Percentiles rank a stretch among this genome's conserved stretches.
These are phyloP conservation scores for Aradophagus sp. DNA, from an alignment of 1,140 invertebrate species.

Conservation along the genomic window DNA sequence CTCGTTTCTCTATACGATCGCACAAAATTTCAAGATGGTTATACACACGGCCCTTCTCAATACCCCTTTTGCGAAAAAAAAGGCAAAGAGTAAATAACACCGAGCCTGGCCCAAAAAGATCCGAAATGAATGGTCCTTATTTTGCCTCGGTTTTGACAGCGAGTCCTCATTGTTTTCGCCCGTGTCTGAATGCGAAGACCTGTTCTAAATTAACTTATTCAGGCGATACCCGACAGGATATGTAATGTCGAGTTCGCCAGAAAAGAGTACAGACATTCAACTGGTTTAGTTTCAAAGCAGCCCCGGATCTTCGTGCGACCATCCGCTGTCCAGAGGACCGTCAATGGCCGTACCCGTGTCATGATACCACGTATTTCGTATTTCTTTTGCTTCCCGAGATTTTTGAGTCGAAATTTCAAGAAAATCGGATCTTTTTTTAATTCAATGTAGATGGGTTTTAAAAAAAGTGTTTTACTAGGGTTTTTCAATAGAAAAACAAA, in stretches of 20 bases:
- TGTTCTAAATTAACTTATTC: constrained; percentile 74
- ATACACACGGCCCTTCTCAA: constrained; percentile 19
- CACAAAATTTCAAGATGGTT: constrained; percentile 24
- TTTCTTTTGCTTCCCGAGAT: constrained; percentile 7
- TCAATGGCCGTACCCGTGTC: constrained; percentile 36
- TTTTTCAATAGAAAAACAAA: too few relatives aligned
- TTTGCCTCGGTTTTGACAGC: constrained; percentile 70
- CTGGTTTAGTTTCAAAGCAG: constrained; percentile 59
- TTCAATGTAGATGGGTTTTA: too few relatives aligned
- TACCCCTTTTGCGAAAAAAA: constrained; percentile 38
- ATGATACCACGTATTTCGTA: constrained; percentile 50
- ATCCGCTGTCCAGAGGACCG: constrained; percentile 55
- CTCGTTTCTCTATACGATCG: constrained; percentile 31
- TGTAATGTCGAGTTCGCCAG: constrained; percentile 63
- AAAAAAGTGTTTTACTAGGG: too few relatives aligned
- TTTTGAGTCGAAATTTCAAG: too few relatives aligned
- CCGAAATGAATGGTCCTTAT: constrained; percentile 66
- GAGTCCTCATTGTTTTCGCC: constrained; percentile 63
- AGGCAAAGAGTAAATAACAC: constrained; percentile 60
- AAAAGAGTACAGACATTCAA: constrained; percentile 60
- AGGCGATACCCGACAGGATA: constrained; percentile 66
- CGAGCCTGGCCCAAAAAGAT: constrained; percentile 13
- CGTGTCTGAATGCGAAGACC: constrained; percentile 56
- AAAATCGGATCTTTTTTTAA: too few relatives aligned
- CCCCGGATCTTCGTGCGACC: constrained; percentile 45